Percentiles rank a stretch among this genome's conserved stretches.
Conservation (phyloP, 1,140 invertebrate species). For the Frieseomelitta varia region DNA sequence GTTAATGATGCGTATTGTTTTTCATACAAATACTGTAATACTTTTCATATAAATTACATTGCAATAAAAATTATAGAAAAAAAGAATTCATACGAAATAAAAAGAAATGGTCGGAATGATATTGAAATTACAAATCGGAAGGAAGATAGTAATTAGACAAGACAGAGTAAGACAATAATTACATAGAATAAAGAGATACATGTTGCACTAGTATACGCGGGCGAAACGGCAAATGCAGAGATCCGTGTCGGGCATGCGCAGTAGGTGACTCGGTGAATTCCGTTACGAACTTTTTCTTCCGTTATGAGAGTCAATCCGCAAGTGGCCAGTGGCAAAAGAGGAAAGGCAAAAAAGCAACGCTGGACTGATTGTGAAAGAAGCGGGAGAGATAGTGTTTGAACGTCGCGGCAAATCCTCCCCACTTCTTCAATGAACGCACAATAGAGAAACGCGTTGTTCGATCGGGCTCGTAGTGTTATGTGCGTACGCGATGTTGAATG, state of each 20-base stretch:
- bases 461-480: constrained; percentile 37
- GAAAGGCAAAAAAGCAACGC: constrained; percentile 33
- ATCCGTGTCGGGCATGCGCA: constrained; percentile 35
- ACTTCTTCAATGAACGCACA: constrained; percentile 6
- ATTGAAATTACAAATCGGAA: not conserved
- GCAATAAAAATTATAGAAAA: not conserved
- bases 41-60: not conserved
- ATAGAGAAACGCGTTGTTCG: constrained; percentile 28
- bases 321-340: constrained; percentile 40
- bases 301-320: constrained; percentile 34
- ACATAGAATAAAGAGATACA: not conserved
- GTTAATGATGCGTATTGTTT: not conserved
- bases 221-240: not conserved
- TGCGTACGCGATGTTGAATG: constrained; percentile 60
- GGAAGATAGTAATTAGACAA: not conserved
- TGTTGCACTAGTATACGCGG: not conserved
- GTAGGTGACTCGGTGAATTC: constrained; percentile 21
- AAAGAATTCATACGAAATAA: no score
- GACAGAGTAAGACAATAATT: not conserved
- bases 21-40: not conserved
- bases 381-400: constrained; percentile 54
- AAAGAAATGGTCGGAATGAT: not conserved
- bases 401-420: constrained; percentile 46
- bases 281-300: constrained; percentile 41
- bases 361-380: constrained; percentile 16